Conservation (phyloP, 2,113 vertebrate genomes). For the Mesitornis unicolor region DNA sequence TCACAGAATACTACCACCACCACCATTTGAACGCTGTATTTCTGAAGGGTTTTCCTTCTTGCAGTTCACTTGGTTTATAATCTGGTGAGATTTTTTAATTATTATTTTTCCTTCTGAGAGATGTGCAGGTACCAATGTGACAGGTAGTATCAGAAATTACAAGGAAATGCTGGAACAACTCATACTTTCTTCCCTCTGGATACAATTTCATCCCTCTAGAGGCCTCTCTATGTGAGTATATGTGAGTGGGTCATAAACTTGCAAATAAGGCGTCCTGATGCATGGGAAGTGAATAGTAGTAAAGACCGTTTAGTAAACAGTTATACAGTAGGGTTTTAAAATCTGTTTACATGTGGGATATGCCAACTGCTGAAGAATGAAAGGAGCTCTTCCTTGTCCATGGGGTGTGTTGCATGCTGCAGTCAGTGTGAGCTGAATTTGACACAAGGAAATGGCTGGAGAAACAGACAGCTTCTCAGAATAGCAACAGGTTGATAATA, state of each 20-base stretch:
- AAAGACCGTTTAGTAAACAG: not conserved
- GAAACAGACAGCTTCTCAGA: not conserved
- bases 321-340: not conserved
- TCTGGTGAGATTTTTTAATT: not conserved
- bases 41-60: not conserved
- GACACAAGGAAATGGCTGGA: not conserved
- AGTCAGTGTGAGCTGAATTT: not conserved
- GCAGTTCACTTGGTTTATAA: not conserved
- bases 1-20: not conserved
- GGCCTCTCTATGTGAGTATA: not conserved
- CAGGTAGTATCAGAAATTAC: not conserved
- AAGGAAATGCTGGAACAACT: not conserved
- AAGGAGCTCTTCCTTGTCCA: not conserved
- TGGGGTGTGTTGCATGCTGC: not conserved
- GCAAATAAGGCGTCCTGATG: not conserved
- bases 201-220: not conserved
- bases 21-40: not conserved
- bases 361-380: not conserved
- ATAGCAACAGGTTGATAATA: not conserved
- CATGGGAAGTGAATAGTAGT: not conserved
- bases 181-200: not conserved
- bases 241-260: not conserved
- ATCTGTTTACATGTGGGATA: not conserved
- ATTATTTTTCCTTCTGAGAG: not conserved
- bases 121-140: rapidly evolving